These are phyloP conservation scores for Periophthalmodon schlosseri DNA, from an alignment of 2,113 vertebrate genomes.

Conservation along the genomic window DNA sequence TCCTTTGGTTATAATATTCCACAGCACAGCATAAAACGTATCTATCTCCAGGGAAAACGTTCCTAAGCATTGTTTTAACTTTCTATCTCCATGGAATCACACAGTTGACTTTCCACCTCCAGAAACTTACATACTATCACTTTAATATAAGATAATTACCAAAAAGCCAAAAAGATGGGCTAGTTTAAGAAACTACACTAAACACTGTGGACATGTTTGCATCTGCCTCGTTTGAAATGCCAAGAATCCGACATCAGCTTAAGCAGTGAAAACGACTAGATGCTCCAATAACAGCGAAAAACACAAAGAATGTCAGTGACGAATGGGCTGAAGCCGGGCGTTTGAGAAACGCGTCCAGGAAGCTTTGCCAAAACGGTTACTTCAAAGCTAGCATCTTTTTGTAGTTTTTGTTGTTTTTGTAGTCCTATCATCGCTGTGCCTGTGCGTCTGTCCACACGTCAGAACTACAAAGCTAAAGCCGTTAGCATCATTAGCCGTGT, in stretches of 20 bases:
- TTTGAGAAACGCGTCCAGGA: conserved; percentile 23
- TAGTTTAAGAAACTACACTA: background rate
- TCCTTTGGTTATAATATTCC: too few species aligned
- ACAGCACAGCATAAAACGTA: too few species aligned
- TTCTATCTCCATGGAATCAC: too few species aligned
- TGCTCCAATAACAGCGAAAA: conserved; percentile 21
- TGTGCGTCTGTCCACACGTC: conserved; percentile 26
- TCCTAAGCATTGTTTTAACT: too few species aligned
- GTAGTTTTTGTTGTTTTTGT: conserved; percentile 9
- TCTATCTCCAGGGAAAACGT: too few species aligned
- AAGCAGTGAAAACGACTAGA: conserved; percentile 25
- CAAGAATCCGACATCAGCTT: conserved; percentile 16
- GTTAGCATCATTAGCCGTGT: conserved; percentile 61
- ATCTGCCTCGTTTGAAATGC: conserved; percentile 2
- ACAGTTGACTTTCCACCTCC: too few species aligned
- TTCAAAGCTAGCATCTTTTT: conserved; percentile 35
- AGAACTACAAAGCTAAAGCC: conserved; percentile 44
- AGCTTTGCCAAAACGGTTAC: conserved; percentile 26
- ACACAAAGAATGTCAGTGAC: conserved; percentile 4
- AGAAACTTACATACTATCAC: too few species aligned
- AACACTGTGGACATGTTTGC: background rate
- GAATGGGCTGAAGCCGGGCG: conserved; percentile 6
- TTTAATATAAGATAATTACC: background rate
- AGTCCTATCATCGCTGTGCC: conserved; percentile 23
- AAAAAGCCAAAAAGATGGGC: background rate